Base-by-base conservation (phyloP, 1,140 invertebrate genomes). In the Rhyacophila brunnea region DNA sequence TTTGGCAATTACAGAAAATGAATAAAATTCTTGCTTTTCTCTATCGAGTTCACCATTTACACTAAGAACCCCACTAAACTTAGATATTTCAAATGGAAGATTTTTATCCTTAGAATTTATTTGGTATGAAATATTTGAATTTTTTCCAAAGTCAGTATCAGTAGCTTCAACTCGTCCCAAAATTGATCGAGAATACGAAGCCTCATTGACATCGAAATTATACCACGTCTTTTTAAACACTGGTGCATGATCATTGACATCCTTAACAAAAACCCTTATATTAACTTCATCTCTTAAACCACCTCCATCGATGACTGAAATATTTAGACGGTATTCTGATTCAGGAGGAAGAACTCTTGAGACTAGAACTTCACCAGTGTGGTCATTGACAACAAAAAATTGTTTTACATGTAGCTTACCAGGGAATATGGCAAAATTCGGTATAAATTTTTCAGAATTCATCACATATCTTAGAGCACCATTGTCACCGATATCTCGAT, bases 241-340 rank as follows among this genome's bases (percentile, higher is more conserved):
- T 0, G 93, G 93, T 11, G 87, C 82, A 69, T 94, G 91, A 68
- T 95, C 88, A 68, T 96, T 96, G 0, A 93, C 83, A 72, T 95
- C 92, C 59, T 85, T 84, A 0, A 95, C 70, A 13, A 75, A 81
- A 36, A 86, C 74, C 48, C 87, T 83, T 0, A 95, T 74, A 34
- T 83, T 84, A 1, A 90, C 82, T 42, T 80, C 77, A 48, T 91
- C 87, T 45, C 79, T 83, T 0, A 93, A 71, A 1, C 84, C 86
- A 6, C 87, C 91, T 4, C 85, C 82, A 71, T 96, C 93, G 4
- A 78, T 80, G 0, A 90, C 92, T 0, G 86, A 81, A 0, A 95
- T 79, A 64, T 91, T 90, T 6, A 96, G 70, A 46, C 83, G 79
- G 63, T 94, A 89, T 67, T 91, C 86, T 0, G 83, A 85, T 68